Base-by-base conservation (phyloP, 2,888 invertebrate genomes). In the Dendrolimus houi region DNA sequence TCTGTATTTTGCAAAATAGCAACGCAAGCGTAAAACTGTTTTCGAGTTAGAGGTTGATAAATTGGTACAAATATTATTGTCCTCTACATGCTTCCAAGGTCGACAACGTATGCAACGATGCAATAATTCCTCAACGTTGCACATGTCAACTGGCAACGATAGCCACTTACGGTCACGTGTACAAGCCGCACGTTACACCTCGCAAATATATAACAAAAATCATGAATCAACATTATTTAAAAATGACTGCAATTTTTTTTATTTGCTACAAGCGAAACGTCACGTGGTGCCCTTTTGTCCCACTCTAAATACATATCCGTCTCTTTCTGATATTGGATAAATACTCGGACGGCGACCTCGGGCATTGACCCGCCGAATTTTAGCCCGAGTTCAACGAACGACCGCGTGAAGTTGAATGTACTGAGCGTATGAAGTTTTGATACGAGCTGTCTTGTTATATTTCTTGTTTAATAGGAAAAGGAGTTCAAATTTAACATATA, bases 341-440 rank as follows among this genome's bases (percentile, higher is more conserved):
- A 47, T 47, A 67, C 62, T 65, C 79, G 80, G 80, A 70, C 81
- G 79, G 63, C 74, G 79, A 72, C 76, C 77, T 47, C 74, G 84
- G 81, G 65, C 81, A 64, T 58, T 71, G 86, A 83, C 74, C 87
- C 68, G 79, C 83, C 81, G 79, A 85, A 86, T 74, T 80, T 81
- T 69, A 65, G 60, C 56, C 29, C 12, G 67, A 70, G 85, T 76
- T 83, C 81, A 80, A 73, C 70, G 87, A 78, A 81, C 87, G 85
- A 77, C 83, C 86, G 80, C 70, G 81, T 75, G 41, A 56, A 17
- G 56, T 56, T 56, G 56, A 56, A 56, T 42, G 56, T 53, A 56
- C 56, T 13, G 53, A 40, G 12, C 29, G 29, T 29, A 29, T 29
- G 29, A 47, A 10, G 47, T 47, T 3, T 47, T 47, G 10, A 47